phyloP scores from a whole-genome alignment of 2,888 invertebrate genomes.

The Synanthedon formicaeformis region DNA sequence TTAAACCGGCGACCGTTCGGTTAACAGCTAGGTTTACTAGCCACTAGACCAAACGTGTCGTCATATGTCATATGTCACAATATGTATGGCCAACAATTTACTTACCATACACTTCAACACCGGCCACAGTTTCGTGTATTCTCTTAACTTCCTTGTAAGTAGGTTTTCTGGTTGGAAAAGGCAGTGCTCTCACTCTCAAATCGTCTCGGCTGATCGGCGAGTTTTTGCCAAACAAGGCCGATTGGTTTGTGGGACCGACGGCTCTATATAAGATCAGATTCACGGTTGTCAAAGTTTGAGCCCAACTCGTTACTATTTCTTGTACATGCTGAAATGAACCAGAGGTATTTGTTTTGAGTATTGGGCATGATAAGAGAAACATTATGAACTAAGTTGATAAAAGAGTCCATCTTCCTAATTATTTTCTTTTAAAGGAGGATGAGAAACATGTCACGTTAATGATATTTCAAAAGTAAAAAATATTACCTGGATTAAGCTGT shows the following conservation, averaged over 20 bases:
- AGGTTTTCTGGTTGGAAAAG: slow-evolving; percentile 85
- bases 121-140: slow-evolving; percentile 77
- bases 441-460: too few relatives aligned
- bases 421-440: too few relatives aligned
- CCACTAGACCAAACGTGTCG: too few relatives aligned
- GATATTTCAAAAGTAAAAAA: too few relatives aligned
- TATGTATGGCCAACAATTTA: neutral
- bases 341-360: neutral
- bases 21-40: too few relatives aligned
- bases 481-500: too few relatives aligned
- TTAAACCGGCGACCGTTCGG: too few relatives aligned
- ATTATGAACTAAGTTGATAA: neutral
- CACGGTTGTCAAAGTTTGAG: slow-evolving; percentile 73
- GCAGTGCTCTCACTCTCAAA: slow-evolving; percentile 75
- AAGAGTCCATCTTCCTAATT: slow-evolving; percentile 5
- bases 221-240: slow-evolving; percentile 80
- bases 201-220: slow-evolving; percentile 76
- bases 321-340: slow-evolving; percentile 75
- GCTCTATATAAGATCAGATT: slow-evolving; percentile 82
- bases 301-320: slow-evolving; percentile 78
- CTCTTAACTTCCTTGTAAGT: slow-evolving; percentile 84
- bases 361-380: neutral
- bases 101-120: slow-evolving; percentile 76
- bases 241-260: slow-evolving; percentile 78
- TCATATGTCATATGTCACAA: too few relatives aligned